Evolutionary conservation across 2,797 vertebrate genomes (phyloP).

Genomic region (Sandelia bainsii): DNA sequence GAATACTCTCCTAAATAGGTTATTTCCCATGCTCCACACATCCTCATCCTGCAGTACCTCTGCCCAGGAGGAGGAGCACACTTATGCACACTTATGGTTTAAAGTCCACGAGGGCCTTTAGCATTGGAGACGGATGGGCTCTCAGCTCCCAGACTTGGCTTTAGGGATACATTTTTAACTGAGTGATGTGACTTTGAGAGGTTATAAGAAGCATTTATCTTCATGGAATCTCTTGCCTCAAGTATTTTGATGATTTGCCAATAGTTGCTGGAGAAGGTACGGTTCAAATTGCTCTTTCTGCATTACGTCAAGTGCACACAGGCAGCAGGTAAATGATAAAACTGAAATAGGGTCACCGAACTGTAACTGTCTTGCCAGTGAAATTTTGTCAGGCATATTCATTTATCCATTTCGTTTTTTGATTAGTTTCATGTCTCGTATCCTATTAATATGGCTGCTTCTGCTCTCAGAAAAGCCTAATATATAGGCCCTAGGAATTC

Average conservation of each 20-base stretch:
- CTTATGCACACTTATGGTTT: slow-evolving; percentile 29
- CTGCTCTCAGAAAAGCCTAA: not conserved
- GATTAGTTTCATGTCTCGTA: not conserved
- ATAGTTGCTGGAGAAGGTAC: slow-evolving; percentile 4
- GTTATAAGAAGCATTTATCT: slow-evolving; percentile 58
- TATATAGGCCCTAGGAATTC: not conserved
- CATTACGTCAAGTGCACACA: slow-evolving; percentile 1
- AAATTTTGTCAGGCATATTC: not conserved
- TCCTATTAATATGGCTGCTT: not conserved
- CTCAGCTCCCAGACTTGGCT: slow-evolving; percentile 40
- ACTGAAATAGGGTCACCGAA: not conserved
- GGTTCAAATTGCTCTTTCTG: not conserved
- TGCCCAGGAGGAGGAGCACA: slow-evolving; percentile 12
- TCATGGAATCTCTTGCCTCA: slow-evolving; percentile 45
- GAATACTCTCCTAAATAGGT: slow-evolving; percentile 9
- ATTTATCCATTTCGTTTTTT: not conserved
- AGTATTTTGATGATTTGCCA: slow-evolving; percentile 52
- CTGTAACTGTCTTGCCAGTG: not conserved
- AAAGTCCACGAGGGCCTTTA: slow-evolving; percentile 29
- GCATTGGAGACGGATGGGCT: slow-evolving; percentile 28
- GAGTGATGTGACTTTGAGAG: slow-evolving; percentile 40
- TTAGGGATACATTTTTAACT: slow-evolving; percentile 45
- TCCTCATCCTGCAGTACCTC: slow-evolving; percentile 3
- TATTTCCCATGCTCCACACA: not conserved
- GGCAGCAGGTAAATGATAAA: not conserved